These are phyloP conservation scores for Drosophila trapezifrons DNA, from an alignment of 1,140 invertebrate genomes.

Conservation along the genomic window DNA sequence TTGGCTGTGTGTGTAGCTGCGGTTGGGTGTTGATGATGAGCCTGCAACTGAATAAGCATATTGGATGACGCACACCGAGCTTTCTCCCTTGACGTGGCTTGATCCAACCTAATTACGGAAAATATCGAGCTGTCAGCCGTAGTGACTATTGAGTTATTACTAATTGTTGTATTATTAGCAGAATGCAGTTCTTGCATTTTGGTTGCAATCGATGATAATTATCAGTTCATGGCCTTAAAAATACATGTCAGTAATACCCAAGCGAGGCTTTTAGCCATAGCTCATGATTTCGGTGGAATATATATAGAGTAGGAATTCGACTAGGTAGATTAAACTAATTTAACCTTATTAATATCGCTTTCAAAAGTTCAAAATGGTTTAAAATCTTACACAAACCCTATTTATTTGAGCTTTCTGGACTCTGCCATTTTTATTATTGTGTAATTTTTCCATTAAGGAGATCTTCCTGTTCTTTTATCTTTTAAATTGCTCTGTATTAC, in stretches of 20 bases:
- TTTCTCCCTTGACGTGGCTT: slow-evolving; percentile 24
- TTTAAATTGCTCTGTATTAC: slow-evolving; percentile 26
- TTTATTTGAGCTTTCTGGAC: background rate
- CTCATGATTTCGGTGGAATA: background rate
- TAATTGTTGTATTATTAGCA: slow-evolving; percentile 9
- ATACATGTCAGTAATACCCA: too few species aligned
- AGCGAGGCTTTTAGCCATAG: too few species aligned
- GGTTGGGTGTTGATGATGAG: slow-evolving; percentile 17
- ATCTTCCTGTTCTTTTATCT: slow-evolving; percentile 7
- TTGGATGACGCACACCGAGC: slow-evolving; percentile 24
- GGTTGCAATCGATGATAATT: background rate
- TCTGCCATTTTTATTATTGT: too few species aligned
- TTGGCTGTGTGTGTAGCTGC: slow-evolving; percentile 7
- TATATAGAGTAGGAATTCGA: too few species aligned
- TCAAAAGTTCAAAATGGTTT: background rate
- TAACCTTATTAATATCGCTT: too few species aligned
- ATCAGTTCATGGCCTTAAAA: background rate
- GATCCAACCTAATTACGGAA: slow-evolving; percentile 31
- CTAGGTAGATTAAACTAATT: too few species aligned
- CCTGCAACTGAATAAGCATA: slow-evolving; percentile 41
- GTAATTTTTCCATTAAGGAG: slow-evolving; percentile 16
- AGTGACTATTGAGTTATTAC: slow-evolving; percentile 10
- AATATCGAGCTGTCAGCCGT: slow-evolving; percentile 8
- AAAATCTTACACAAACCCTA: background rate
- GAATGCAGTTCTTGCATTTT: background rate